Base-by-base conservation (phyloP, 2,888 invertebrate genomes). In the Platycheirus albimanus region DNA sequence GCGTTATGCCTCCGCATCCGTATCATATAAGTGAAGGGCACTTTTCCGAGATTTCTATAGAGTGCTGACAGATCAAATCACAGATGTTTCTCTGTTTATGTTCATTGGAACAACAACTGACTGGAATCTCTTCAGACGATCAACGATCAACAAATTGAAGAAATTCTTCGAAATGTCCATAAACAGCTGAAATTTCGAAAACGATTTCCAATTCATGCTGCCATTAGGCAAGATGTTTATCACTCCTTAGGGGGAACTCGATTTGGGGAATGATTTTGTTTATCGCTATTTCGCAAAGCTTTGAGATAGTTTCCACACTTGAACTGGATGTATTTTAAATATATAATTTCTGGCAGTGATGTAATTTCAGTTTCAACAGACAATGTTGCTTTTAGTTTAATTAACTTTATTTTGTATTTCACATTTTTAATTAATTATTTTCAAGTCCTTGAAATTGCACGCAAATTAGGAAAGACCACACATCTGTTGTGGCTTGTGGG, bases 11-110 rank as follows among this genome's bases (percentile, higher is more conserved):
- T 20, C 8, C 7, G n/a, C 3, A 8, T 52, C 2, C 1, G 0
- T 20, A 1, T 13, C 1, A 1, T 17, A 10, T 2, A 20, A 54
- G 11, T 41, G 41, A 58, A 58, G 58, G 58, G 58, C 58, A 38
- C 6, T 15, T 43, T 61, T 30, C 0, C 17, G 6, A 8, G 6
- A 7, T 47, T 49, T 77, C 38, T 5, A 10, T 5, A 10, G 10
- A 30, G 15, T 45, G 79, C 67, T 75, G 79, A 79, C 63, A 56
- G 75, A 69, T 36, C 41, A 36, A 61, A 30, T 76, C 56, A 47
- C 64, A 71, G 64, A 71, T 71, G 69, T 51, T 69, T 13, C 19
- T 66, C 19, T 66, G 10, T 38, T 47, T 63, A 8, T 36, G 58
- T 71, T 51, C n/a, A 17, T 43, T 28, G 15, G 41, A n/a, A n/a